A percentile compares a stretch with the other conserved stretches of the same genome.
These are phyloP conservation scores for Ictidomys tridecemlineatus DNA, from an alignment of 2,113 vertebrate genomes.

Conservation along the genomic window DNA sequence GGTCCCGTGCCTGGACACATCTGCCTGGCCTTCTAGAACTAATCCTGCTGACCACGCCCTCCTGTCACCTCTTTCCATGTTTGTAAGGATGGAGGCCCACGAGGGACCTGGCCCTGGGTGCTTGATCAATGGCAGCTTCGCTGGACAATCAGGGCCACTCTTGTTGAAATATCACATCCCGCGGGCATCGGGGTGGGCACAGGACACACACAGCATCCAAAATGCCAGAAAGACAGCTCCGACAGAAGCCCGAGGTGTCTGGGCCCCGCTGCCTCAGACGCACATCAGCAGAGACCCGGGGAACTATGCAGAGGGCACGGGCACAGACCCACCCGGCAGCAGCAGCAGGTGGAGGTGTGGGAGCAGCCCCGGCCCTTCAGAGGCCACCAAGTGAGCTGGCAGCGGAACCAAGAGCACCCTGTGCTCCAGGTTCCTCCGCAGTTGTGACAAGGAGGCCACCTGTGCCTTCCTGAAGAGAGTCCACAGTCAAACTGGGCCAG, in stretches of 20 bases:
- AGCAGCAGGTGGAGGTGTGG: too few relatives aligned
- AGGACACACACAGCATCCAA: neutral
- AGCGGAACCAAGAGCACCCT: neutral
- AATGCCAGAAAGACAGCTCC: neutral
- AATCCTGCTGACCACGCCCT: neutral
- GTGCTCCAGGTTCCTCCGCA: neutral
- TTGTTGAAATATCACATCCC: neutral
- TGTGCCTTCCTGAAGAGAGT: neutral
- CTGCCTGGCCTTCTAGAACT: neutral
- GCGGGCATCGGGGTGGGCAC: too few relatives aligned
- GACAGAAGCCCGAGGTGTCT: neutral
- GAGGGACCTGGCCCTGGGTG: neutral
- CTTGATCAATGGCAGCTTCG: neutral
- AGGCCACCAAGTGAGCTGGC: neutral
- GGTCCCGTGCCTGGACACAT: fast-evolving
- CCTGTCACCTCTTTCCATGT: fast-evolving
- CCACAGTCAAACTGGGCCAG: neutral
- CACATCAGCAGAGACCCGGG: neutral
- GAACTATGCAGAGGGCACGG: neutral
- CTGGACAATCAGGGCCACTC: too few relatives aligned
- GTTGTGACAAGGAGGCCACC: neutral
- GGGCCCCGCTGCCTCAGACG: neutral
- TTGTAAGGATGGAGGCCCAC: neutral
- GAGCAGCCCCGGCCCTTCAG: neutral
- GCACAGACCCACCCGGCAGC: neutral